Evolutionary conservation across 2,888 invertebrate genomes (phyloP).

Genomic region (Caenorhabditis sp.): DNA sequence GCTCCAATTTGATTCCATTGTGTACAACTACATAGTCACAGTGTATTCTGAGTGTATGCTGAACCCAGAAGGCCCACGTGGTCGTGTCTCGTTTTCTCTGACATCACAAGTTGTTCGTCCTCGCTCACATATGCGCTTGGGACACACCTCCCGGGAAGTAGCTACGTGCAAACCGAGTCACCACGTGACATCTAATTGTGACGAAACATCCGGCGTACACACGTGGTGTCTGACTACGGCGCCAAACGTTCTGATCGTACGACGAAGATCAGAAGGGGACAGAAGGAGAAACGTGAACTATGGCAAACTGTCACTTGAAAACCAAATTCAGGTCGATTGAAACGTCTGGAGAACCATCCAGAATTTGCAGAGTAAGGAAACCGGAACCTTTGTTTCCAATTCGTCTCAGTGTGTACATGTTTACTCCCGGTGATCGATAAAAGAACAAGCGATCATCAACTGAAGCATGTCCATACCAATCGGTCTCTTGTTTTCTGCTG

Average conservation of each 20-base stretch:
- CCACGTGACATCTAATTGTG: slow-evolving; percentile 39
- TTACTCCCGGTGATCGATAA: slow-evolving; percentile 27
- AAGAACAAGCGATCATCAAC: slow-evolving; percentile 43
- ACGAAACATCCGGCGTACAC: slow-evolving; percentile 49
- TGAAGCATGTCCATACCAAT: slow-evolving; percentile 40
- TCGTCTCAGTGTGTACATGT: not conserved
- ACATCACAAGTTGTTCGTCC: slow-evolving; percentile 19
- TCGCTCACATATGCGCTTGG: slow-evolving; percentile 9
- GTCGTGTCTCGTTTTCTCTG: slow-evolving; percentile 31
- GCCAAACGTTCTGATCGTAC: slow-evolving; percentile 39
- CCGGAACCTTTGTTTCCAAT: slow-evolving; percentile 16
- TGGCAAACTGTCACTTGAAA: not conserved
- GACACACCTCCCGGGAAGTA: slow-evolving; percentile 28
- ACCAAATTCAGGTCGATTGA: no score
- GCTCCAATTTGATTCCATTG: slow-evolving; percentile 23
- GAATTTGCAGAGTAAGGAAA: not conserved
- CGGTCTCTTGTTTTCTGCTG: slow-evolving; percentile 43
- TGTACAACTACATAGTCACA: slow-evolving; percentile 23
- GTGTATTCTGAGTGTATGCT: slow-evolving; percentile 54
- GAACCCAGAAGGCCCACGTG: slow-evolving; percentile 45
- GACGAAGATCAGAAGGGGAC: slow-evolving; percentile 13
- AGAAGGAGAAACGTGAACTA: no score
- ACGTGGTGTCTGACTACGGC: slow-evolving; percentile 40
- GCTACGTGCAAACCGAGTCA: slow-evolving; percentile 37
- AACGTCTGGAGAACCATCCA: no score